A percentile compares a stretch with the other conserved stretches of the same genome.
Evolutionary conservation across 2,888 invertebrate species (phyloP).

Genomic region (Dysmachus trigonus): DNA sequence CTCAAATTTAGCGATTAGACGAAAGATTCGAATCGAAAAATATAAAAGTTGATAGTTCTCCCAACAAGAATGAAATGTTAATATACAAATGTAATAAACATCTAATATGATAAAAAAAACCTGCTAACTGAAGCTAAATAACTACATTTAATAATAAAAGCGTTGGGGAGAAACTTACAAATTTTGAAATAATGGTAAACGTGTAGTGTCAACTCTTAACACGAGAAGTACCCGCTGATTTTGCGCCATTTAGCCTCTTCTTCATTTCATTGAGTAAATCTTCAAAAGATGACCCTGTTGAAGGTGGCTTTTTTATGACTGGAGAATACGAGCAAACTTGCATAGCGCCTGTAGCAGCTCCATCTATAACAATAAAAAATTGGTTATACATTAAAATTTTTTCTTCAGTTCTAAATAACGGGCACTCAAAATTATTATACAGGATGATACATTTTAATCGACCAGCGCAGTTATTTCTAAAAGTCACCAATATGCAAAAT

Average conservation of each 20-base stretch:
- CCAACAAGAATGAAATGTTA: neutral
- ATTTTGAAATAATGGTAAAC: neutral
- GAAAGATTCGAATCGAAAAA: neutral
- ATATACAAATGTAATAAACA: neutral
- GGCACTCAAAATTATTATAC: too few relatives aligned
- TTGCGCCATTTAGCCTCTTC: constrained; percentile 58
- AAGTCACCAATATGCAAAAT: too few relatives aligned
- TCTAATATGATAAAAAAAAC: neutral
- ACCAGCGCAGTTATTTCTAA: too few relatives aligned
- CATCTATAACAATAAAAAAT: constrained; percentile 55
- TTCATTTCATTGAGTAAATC: constrained; percentile 61
- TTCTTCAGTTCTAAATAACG: neutral
- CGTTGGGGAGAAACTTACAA: neutral
- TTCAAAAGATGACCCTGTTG: constrained; percentile 61
- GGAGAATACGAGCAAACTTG: constrained; percentile 58
- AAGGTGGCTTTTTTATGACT: constrained; percentile 49
- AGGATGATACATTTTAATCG: too few relatives aligned
- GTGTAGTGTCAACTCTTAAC: constrained; percentile 21
- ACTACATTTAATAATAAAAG: neutral
- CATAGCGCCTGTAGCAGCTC: constrained; percentile 62
- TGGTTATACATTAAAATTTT: neutral
- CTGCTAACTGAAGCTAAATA: neutral
- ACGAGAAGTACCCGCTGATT: constrained; percentile 52
- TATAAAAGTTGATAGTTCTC: neutral
- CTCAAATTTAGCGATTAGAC: neutral